phyloP scores from a whole-genome alignment of 2,113 vertebrate species.

The Zingel zingel region DNA sequence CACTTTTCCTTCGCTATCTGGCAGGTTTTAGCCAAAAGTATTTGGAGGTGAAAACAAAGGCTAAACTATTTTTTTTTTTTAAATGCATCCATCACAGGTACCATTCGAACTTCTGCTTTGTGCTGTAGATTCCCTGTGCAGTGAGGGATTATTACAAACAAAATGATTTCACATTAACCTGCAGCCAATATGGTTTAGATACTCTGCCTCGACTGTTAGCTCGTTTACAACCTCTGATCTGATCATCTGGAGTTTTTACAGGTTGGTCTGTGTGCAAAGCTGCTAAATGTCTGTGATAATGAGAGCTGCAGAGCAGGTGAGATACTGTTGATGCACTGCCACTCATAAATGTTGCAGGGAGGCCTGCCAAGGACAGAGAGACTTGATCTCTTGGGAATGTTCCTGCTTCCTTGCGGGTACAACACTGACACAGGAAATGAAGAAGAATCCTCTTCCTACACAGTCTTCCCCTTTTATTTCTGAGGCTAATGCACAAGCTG shows the following conservation, averaged over 20 bases:
- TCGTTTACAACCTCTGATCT: too few relatives aligned
- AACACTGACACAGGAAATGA: constrained; percentile 35
- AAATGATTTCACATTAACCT: too few relatives aligned
- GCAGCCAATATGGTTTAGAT: too few relatives aligned
- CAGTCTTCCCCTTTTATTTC: constrained; percentile 3
- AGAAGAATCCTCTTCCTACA: constrained; percentile 31
- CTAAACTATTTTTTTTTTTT: too few relatives aligned
- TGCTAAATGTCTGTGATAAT: constrained; percentile 31
- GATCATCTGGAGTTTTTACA: not conserved
- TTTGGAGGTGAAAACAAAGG: too few relatives aligned
- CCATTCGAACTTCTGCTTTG: not conserved
- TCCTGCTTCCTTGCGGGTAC: constrained; percentile 22
- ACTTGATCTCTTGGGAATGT: constrained; percentile 34
- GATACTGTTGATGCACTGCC: constrained; percentile 9
- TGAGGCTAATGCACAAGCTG: constrained; percentile 28
- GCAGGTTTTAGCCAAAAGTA: too few relatives aligned
- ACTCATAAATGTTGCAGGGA: constrained; percentile 49
- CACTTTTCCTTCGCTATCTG: too few relatives aligned
- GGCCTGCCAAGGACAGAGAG: constrained; percentile 27
- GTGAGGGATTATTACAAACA: not conserved
- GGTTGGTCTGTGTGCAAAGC: constrained; percentile 12
- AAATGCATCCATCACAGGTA: not conserved
- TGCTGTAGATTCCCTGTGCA: not conserved
- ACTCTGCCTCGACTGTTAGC: too few relatives aligned
- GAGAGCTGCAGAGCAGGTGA: constrained; percentile 36